Base-by-base conservation (phyloP, 2,113 vertebrate species). In the Rhinopithecus roxellana region DNA sequence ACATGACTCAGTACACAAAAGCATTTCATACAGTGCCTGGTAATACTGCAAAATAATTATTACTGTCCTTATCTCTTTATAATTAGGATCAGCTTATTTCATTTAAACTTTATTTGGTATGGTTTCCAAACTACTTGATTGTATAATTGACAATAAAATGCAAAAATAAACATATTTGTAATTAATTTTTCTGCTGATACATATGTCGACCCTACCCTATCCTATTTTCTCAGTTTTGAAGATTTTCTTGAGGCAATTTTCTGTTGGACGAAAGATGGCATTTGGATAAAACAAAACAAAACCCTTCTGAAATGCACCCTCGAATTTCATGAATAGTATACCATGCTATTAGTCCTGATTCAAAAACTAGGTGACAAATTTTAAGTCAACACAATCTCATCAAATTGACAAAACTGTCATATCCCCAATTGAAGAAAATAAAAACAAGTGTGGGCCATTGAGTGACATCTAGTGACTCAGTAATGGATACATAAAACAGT, bases 41-140 rank as follows among this genome's bases (percentile, higher is more conserved):
- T 45, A 55, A 95, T 32, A 8, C 7, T 48, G 8, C 25, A 74
- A 95, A 82, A 50, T 61, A 75, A 75, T 5, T 52, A 45, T 81
- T 57, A 77, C 25, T 72, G 25, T 84, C n/a, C 70, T 14, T 84
- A 30, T 61, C 45, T 57, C 14, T 89, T 94, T 22, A 23, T 79
- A 50, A 43, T 61, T 75, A 81, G 11, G 18, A 45, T 45, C 43
- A 80, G 22, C 11, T 94, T 64, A 81, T 87, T 88, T 92, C 17
- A 78, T 48, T 83, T 81, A 84, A 70, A 96, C 94, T 92, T 84
- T 27, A 92, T 69, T 87, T 70, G 9, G 57, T 50, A 64, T 32
- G 10, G 2, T 45, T 95, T 95, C 18, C 80, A 90, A 77, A 75
- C 13, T 92, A 16, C 43, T 88, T 59, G 35, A 82, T 23, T n/a